Percentiles rank a stretch among this genome's conserved stretches.
Evolutionary conservation across 2,888 invertebrate genomes (phyloP).

Genomic region (Lamellibrachia satsuma): DNA sequence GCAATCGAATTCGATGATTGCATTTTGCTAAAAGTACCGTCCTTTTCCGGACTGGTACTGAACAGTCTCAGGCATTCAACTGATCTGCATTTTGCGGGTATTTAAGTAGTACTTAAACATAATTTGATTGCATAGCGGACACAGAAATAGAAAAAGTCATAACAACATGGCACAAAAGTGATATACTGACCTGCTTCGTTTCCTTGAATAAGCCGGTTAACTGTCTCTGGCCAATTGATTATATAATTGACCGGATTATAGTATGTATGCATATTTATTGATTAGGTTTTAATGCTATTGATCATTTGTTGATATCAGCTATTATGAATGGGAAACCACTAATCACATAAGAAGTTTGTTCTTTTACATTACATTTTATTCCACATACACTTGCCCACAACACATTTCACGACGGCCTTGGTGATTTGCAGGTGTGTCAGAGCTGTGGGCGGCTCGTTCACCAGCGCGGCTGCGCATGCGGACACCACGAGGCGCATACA

Average conservation of each 20-base stretch:
- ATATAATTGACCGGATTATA: no score
- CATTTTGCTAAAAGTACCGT: not conserved
- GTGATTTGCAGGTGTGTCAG: not conserved
- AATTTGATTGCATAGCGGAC: no score
- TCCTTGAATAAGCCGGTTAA: no score
- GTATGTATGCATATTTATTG: no score
- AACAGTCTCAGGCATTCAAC: not conserved
- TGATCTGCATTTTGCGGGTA: no score
- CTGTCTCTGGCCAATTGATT: no score
- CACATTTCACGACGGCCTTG: not conserved
- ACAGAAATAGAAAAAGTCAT: no score
- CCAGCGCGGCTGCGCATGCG: not conserved
- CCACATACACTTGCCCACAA: no score
- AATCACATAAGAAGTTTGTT: not conserved
- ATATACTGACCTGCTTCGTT: no score
- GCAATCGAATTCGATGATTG: not conserved
- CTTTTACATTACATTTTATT: no score
- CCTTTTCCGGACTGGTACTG: not conserved
- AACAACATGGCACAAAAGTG: no score
- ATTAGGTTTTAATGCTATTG: not conserved
- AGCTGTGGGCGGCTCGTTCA: not conserved
- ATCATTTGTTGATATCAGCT: not conserved
- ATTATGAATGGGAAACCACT: not conserved
- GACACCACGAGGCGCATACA: not conserved
- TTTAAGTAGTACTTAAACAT: no score